phyloP scores from a whole-genome alignment of 2,113 vertebrate genomes.

The Emydura subglobosa region DNA sequence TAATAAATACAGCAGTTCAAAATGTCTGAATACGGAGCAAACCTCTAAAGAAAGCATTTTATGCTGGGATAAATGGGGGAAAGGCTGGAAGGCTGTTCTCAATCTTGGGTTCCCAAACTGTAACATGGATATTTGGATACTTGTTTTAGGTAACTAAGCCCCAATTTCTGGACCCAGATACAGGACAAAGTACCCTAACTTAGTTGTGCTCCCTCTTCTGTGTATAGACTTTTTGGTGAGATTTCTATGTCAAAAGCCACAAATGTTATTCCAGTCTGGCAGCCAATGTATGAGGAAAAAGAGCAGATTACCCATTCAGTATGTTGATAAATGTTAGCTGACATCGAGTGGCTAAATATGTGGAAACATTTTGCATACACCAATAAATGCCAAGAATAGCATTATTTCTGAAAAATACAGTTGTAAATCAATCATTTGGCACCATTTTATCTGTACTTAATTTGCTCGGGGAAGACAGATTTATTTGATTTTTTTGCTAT shows the following conservation, averaged over 20 bases:
- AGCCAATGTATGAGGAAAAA: not conserved
- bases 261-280: not conserved
- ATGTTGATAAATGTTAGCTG: not conserved
- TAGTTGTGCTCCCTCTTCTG: not conserved
- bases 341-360: not conserved
- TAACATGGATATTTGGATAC: not conserved
- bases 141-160: not conserved
- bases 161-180: not conserved
- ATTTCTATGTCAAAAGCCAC: not conserved
- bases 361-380: not conserved
- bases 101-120: not conserved
- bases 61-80: not conserved
- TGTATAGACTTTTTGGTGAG: not conserved
- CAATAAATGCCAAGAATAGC: not conserved
- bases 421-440: slow-evolving; percentile 1
- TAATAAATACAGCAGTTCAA: not conserved
- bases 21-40: not conserved
- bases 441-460: not conserved
- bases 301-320: not conserved
- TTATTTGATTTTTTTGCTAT: slow-evolving; percentile 2
- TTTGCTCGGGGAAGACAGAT: not conserved
- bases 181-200: not conserved
- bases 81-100: not conserved
- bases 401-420: not conserved
- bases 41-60: not conserved